Evolutionary conservation across 2,797 vertebrate genomes (phyloP).

Genomic region (Scomberomorus guttatus): DNA sequence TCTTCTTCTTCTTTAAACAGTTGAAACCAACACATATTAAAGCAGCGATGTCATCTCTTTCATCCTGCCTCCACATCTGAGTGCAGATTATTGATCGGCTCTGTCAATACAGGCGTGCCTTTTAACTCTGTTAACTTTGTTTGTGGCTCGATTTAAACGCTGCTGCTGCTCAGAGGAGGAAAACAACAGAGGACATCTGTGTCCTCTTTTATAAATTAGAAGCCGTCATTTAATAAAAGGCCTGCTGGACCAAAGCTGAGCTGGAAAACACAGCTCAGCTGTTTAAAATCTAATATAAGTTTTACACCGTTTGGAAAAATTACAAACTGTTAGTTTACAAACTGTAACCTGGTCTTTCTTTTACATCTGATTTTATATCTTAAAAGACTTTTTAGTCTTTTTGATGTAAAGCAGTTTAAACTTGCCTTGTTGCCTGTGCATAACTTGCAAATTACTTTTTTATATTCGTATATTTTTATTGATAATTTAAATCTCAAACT

Average conservation of each 20-base stretch:
- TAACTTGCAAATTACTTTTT: too few relatives aligned
- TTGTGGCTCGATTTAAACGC: slow-evolving; percentile 34
- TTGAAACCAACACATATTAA: neutral
- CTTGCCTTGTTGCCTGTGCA: too few relatives aligned
- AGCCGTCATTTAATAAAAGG: slow-evolving; percentile 21
- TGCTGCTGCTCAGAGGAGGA: slow-evolving; percentile 1
- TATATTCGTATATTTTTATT: too few relatives aligned
- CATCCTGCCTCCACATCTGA: neutral
- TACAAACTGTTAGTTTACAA: too few relatives aligned
- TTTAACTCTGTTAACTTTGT: slow-evolving; percentile 51
- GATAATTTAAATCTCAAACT: too few relatives aligned
- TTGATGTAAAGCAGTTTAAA: too few relatives aligned
- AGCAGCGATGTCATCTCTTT: neutral
- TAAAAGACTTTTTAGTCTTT: too few relatives aligned
- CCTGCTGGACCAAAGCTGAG: neutral
- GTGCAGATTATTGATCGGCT: slow-evolving; percentile 52
- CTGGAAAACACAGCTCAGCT: too few relatives aligned
- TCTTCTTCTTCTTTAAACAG: neutral
- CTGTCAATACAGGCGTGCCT: slow-evolving; percentile 24
- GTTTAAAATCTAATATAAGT: too few relatives aligned
- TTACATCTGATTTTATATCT: too few relatives aligned
- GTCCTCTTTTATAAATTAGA: neutral
- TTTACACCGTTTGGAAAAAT: neutral
- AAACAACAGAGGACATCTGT: slow-evolving; percentile 23
- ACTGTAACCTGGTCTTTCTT: too few relatives aligned